phyloP scores from a whole-genome alignment of 2,888 invertebrate genomes.

The Aplocera efformata region DNA sequence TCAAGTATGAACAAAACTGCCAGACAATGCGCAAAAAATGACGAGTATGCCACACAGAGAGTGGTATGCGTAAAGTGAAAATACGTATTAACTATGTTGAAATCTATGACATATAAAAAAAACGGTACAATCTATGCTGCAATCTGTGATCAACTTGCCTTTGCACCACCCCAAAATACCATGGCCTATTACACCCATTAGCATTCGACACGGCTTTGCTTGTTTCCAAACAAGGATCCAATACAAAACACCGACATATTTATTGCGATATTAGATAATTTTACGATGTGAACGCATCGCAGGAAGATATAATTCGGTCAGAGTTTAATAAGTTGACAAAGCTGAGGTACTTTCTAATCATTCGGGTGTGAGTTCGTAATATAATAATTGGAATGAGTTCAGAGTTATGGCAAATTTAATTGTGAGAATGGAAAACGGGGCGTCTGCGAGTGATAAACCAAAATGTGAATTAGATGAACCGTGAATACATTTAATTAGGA shows the following conservation, averaged over 20 bases:
- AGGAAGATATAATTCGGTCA: conserved; percentile 68
- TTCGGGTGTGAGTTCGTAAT: conserved; percentile 58
- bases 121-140: not conserved
- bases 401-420: conserved; percentile 53
- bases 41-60: conserved; percentile 46
- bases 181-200: conserved; percentile 64
- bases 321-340: conserved; percentile 78
- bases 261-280: conserved; percentile 74
- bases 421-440: conserved; percentile 62
- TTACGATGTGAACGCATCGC: conserved; percentile 73
- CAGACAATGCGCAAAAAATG: conserved; percentile 40
- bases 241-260: conserved; percentile 58
- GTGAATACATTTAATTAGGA: conserved; percentile 15
- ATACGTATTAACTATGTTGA: no score
- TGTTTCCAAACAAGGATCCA: conserved; percentile 70
- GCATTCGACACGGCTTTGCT: conserved; percentile 64
- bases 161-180: conserved; percentile 46
- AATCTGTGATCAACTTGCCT: not conserved
- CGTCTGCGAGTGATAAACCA: conserved; percentile 5
- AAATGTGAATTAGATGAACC: conserved; percentile 9
- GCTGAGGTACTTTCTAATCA: conserved; percentile 65
- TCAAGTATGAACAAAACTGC: conserved; percentile 35
- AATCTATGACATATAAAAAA: not conserved
- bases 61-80: not conserved
- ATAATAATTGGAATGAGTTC: conserved; percentile 52